Percentiles rank a stretch among this genome's conserved stretches.
Evolutionary conservation across 2,797 vertebrate genomes (phyloP).

Genomic region (Chaunax sp.): DNA sequence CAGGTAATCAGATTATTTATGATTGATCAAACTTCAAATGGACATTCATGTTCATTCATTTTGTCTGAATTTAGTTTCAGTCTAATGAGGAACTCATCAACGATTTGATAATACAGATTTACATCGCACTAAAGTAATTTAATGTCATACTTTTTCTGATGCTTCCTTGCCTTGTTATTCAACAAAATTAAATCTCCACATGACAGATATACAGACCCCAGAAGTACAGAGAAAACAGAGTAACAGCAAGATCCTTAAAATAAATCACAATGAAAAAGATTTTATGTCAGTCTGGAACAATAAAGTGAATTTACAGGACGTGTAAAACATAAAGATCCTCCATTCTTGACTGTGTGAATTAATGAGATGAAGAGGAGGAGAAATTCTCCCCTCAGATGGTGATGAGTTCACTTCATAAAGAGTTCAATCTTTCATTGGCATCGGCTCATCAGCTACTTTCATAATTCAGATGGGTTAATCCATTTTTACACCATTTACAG

Average conservation of each 20-base stretch:
- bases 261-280: background rate
- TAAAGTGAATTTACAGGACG: background rate
- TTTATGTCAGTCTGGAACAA: background rate
- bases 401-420: background rate
- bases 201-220: too few species aligned
- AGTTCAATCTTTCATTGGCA: conserved; percentile 12
- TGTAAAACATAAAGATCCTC: background rate
- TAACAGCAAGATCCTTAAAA: background rate
- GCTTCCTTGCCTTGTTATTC: too few species aligned
- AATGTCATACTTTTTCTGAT: too few species aligned
- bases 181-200: too few species aligned
- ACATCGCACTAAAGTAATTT: background rate
- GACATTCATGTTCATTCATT: background rate
- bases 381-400: background rate
- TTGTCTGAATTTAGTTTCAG: background rate
- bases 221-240: too few species aligned
- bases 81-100: background rate
- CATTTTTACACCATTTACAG: background rate
- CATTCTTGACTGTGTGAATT: background rate
- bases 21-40: background rate
- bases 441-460: background rate
- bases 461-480: background rate
- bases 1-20: background rate
- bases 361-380: background rate
- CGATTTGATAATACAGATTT: background rate